A percentile compares a stretch with the other conserved stretches of the same genome.
phyloP scores from a whole-genome alignment of 2,888 invertebrate species.

The Salpingus planirostris region DNA sequence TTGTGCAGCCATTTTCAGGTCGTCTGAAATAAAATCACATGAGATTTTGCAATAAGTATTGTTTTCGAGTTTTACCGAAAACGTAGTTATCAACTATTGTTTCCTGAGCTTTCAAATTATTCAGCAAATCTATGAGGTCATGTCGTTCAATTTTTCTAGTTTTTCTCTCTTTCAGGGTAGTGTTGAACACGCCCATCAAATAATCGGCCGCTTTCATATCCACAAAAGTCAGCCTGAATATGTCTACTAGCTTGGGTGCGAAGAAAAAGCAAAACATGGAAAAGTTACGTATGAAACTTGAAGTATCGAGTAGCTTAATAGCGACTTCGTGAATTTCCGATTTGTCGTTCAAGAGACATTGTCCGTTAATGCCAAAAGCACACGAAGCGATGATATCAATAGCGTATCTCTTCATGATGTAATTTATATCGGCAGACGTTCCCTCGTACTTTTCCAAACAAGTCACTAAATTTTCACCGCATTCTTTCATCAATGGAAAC shows the following conservation, averaged over 20 bases:
- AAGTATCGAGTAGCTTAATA: slow-evolving; percentile 23
- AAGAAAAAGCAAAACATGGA: slow-evolving; percentile 16
- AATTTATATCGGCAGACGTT: slow-evolving; percentile 4
- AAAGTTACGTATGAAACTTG: slow-evolving; percentile 16
- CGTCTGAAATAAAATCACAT: slow-evolving; percentile 2
- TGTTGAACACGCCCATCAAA: slow-evolving; percentile 24
- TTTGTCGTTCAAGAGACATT: slow-evolving; percentile 28
- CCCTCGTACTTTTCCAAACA: slow-evolving; percentile 14
- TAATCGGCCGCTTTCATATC: slow-evolving; percentile 23
- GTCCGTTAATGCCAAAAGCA: slow-evolving; percentile 36
- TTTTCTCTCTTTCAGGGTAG: slow-evolving; percentile 24
- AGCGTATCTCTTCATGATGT: slow-evolving; percentile 7
- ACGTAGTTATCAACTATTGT: slow-evolving; percentile 10
- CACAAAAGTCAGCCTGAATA: slow-evolving; percentile 22
- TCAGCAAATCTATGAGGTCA: slow-evolving; percentile 37
- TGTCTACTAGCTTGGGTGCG: slow-evolving; percentile 18
- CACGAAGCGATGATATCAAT: slow-evolving; percentile 36
- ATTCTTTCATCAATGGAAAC: slow-evolving; percentile 41
- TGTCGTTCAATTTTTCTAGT: slow-evolving; percentile 23
- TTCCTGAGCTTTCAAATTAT: slow-evolving; percentile 24
- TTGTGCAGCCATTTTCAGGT: slow-evolving; percentile 10
- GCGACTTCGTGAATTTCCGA: slow-evolving; percentile 31
- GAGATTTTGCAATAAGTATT: no score
- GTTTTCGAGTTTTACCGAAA: no score
- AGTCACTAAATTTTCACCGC: slow-evolving; percentile 26